Percentiles rank a stretch among this genome's conserved stretches.
phyloP scores from a whole-genome alignment of 2,888 invertebrate genomes.

The Pteria penguin region DNA sequence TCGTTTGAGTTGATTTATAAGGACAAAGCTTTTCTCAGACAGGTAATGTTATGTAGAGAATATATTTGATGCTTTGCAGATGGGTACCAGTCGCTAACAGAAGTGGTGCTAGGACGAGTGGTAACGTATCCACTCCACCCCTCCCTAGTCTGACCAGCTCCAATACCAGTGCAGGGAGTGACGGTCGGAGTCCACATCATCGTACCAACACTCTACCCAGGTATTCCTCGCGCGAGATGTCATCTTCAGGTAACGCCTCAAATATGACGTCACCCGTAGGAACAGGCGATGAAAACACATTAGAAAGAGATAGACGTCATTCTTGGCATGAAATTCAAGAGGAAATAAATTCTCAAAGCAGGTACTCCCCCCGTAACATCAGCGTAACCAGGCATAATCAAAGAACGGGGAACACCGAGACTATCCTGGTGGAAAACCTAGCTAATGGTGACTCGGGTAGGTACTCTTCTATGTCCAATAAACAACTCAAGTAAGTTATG shows the following conservation, averaged over 20 bases:
- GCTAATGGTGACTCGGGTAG: constrained; percentile 55
- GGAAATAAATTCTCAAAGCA: constrained; percentile 21
- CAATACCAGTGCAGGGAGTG: constrained; percentile 59
- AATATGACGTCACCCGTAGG: constrained; percentile 46
- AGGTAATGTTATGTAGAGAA: too few species aligned
- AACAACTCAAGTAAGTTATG: too few species aligned
- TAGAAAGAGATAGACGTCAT: constrained; percentile 38
- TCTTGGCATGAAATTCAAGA: constrained; percentile 45
- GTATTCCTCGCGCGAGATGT: constrained; percentile 36
- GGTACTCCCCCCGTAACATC: constrained; percentile 38
- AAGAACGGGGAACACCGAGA: constrained; percentile 56
- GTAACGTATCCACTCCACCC: constrained; percentile 47
- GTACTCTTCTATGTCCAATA: too few species aligned
- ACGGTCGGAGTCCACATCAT: constrained; percentile 48
- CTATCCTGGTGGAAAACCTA: constrained; percentile 55
- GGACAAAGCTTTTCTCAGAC: too few species aligned
- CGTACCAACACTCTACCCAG: constrained; percentile 47
- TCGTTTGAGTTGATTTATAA: too few species aligned
- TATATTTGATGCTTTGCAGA: too few species aligned
- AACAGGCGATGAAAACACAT: constrained; percentile 37
- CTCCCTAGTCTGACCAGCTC: constrained; percentile 50
- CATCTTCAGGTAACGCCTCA: constrained; percentile 47
- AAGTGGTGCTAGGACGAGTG: constrained; percentile 45
- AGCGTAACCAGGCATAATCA: constrained; percentile 58
- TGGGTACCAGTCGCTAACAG: constrained; percentile 62